These are phyloP conservation scores for Pseudococcus longispinus DNA, from an alignment of 2,888 invertebrate genomes.

Conservation along the genomic window DNA sequence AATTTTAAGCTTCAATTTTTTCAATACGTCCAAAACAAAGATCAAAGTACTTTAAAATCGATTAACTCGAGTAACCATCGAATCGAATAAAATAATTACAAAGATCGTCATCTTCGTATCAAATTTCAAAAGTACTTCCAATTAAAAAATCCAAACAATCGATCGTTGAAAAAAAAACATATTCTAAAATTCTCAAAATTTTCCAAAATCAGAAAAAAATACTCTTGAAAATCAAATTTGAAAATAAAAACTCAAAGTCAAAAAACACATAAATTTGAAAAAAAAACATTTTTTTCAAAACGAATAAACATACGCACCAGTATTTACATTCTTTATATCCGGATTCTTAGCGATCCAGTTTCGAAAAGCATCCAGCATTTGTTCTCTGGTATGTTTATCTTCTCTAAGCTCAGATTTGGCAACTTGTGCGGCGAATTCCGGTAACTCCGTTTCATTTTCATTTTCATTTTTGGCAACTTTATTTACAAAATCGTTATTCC, in stretches of 20 bases:
- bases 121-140: too few relatives aligned
- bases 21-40: too few relatives aligned
- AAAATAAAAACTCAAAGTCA: background rate
- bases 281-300: background rate
- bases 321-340: conserved; percentile 73
- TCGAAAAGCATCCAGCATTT: conserved; percentile 71
- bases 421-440: conserved; percentile 61
- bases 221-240: background rate
- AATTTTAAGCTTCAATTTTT: too few relatives aligned
- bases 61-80: too few relatives aligned
- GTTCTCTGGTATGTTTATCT: conserved; percentile 70
- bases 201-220: too few relatives aligned
- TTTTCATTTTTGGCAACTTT: conserved; percentile 9
- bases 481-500: background rate
- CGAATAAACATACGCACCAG: conserved; percentile 64
- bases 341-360: conserved; percentile 76
- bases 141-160: too few relatives aligned
- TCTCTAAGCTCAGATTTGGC: conserved; percentile 76
- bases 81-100: too few relatives aligned
- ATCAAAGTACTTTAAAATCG: too few relatives aligned
- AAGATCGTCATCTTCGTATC: too few relatives aligned
- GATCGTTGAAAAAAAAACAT: too few relatives aligned
- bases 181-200: too few relatives aligned
- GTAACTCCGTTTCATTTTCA: background rate
- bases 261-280: background rate